Percentiles rank a stretch among this genome's conserved stretches.
Evolutionary conservation across 2,797 vertebrate species (phyloP).

Genomic region (Malacoctenus gilli): DNA sequence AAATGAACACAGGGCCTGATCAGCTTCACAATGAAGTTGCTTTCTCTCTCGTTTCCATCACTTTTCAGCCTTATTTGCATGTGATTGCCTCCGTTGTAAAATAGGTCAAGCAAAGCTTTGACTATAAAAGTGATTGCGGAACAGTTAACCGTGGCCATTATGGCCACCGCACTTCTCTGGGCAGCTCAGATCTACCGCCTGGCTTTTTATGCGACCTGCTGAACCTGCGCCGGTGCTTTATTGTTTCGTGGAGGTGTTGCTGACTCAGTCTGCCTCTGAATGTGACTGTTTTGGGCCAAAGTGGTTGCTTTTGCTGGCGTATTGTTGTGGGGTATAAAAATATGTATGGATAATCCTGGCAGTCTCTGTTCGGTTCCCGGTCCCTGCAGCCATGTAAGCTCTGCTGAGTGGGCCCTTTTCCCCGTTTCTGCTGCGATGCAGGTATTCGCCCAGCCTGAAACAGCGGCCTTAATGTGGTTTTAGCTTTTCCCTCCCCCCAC

Average conservation of each 20-base stretch:
- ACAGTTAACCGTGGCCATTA: no score
- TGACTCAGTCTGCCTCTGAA: slow-evolving; percentile 47
- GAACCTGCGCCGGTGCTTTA: slow-evolving; percentile 21
- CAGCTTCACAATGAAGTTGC: background rate
- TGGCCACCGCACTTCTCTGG: no score
- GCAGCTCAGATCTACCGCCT: slow-evolving; percentile 12
- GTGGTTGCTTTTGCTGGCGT: slow-evolving; percentile 39
- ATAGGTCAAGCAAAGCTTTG: background rate
- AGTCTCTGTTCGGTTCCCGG: slow-evolving; percentile 44
- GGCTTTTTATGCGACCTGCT: slow-evolving; percentile 10
- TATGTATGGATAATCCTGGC: slow-evolving; percentile 63
- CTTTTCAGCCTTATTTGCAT: background rate
- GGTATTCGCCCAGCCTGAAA: slow-evolving; percentile 65
- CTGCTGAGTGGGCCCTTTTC: slow-evolving; percentile 70
- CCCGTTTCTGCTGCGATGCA: slow-evolving; percentile 61
- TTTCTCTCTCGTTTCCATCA: background rate
- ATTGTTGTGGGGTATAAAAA: slow-evolving; percentile 66
- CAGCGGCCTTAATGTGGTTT: slow-evolving; percentile 60
- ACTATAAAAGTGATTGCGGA: background rate
- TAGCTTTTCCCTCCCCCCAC: slow-evolving; percentile 11
- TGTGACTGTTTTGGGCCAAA: slow-evolving; percentile 60
- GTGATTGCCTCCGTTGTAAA: background rate
- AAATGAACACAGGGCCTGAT: slow-evolving; percentile 55
- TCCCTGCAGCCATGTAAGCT: slow-evolving; percentile 54
- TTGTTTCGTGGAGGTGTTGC: slow-evolving; percentile 43